Evolutionary conservation across 2,113 vertebrate genomes (phyloP), one percentile per base, ranked within the genome.

Genomic region (Martes martes): DNA sequence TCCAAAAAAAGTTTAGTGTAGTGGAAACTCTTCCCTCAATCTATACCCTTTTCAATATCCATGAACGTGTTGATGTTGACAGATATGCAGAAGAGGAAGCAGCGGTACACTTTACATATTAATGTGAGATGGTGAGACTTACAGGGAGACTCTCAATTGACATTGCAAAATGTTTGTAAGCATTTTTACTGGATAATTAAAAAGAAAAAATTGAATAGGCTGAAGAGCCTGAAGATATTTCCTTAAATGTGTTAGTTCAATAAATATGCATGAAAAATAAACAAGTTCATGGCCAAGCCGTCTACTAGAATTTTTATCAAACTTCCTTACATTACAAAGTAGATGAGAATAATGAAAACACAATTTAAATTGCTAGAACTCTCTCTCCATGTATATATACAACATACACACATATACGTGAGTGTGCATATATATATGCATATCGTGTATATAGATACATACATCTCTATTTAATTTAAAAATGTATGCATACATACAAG

Each of bases 191-290:
- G 42, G 67, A 15, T 73, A 85, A 97, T 74, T 97, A 79, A 94
- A 95, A 67, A 94, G 52, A 92, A 91, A 91, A 95, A 91, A 85
- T 61, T 83, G n/a, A 91, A 78, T 61, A 91, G 21, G 21, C 4
- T 61, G 39, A 94, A 87, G 10, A 81, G 28, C 65, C 55, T 89
- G 33, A 89, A 91, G 45, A 39, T 78, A 80, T n/a, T 50, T 95
- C 33, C 16, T 95, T 84, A 95, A 96, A 87, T 45, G 13, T 50
- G 28, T 96, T 23, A 95, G 10, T 92, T 96, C 91, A 91, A 93
- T 87, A 92, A 76, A 2, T 69, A 80, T 63, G 42, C 19, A 80
- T 89, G 10, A 92, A 93, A 84, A 78, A 63, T 50, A 45, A 79
- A 65, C 31, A 94, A 78, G 42, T 93, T 95, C 73, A 80, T 47